Evolutionary conservation across 2,113 vertebrate species (phyloP).

Genomic region (Apteryx mantelli): DNA sequence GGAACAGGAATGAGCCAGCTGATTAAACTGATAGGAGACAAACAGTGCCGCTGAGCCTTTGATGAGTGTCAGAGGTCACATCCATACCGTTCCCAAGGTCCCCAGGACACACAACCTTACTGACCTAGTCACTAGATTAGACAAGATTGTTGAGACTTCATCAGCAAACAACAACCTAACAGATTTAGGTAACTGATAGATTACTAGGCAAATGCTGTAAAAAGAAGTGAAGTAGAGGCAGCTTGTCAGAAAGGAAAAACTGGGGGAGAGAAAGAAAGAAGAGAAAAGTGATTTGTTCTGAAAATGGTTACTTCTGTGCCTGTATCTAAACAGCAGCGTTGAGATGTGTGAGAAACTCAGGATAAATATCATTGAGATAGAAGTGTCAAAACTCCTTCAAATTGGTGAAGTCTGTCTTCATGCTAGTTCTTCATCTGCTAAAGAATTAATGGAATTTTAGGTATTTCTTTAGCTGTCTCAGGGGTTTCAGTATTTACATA

Average conservation of each 20-base stretch:
- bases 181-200: background rate
- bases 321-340: background rate
- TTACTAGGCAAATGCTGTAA: background rate
- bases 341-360: background rate
- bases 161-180: constrained; percentile 37
- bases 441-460: constrained; percentile 60
- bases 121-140: constrained; percentile 58
- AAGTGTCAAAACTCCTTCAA: background rate
- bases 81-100: constrained; percentile 36
- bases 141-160: constrained; percentile 43
- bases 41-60: constrained; percentile 39
- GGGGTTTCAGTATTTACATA: constrained; percentile 36
- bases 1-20: constrained; percentile 36
- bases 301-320: background rate
- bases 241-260: background rate
- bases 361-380: background rate
- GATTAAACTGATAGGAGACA: constrained; percentile 61
- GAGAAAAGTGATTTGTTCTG: background rate
- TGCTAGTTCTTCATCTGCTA: constrained; percentile 33
- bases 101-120: constrained; percentile 18
- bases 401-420: background rate
- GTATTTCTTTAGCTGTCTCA: constrained; percentile 38
- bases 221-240: background rate
- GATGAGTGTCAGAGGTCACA: constrained; percentile 68
- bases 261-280: background rate